These are phyloP conservation scores for Lamellibrachia luymesi DNA, from an alignment of 1,140 invertebrate species.

Conservation along the genomic window DNA sequence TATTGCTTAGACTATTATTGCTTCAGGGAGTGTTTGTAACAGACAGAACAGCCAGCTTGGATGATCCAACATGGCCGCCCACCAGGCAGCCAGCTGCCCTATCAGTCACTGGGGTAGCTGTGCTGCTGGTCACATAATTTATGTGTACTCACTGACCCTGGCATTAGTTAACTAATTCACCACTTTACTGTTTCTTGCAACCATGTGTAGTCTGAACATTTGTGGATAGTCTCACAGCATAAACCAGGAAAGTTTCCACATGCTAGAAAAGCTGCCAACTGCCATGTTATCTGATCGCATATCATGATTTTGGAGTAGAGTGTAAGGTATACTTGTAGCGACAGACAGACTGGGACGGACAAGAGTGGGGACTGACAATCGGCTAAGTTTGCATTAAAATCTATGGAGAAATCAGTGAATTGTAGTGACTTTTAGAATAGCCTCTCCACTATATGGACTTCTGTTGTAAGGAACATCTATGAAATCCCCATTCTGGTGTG, in stretches of 20 bases:
- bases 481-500: too few relatives aligned
- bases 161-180: background rate
- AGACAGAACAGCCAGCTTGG: background rate
- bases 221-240: background rate
- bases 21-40: background rate
- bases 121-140: background rate
- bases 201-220: background rate
- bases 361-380: background rate
- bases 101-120: background rate
- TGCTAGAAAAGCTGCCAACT: background rate
- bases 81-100: background rate
- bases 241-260: background rate
- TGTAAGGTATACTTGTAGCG: background rate
- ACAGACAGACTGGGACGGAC: background rate
- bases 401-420: background rate
- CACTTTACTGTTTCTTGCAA: background rate
- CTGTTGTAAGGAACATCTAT: too few relatives aligned
- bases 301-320: background rate
- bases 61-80: background rate
- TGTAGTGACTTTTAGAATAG: background rate
- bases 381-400: background rate
- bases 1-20: background rate
- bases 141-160: background rate
- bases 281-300: background rate
- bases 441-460: background rate